Evolutionary conservation across 2,113 vertebrate species (phyloP).

Genomic region (Sigmodon hispidus): DNA sequence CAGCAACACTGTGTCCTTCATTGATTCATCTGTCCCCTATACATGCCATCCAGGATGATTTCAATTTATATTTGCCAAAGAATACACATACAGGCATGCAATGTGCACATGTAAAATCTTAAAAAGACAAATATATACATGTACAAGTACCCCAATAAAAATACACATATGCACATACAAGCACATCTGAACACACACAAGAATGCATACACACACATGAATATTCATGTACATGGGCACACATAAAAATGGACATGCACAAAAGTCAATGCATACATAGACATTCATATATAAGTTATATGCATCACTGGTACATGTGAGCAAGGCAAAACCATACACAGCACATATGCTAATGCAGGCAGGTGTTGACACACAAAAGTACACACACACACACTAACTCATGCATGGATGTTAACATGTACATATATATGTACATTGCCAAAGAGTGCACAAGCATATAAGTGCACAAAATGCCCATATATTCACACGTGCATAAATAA

Average conservation of each 20-base stretch:
- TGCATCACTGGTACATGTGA: background rate
- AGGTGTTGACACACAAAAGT: background rate
- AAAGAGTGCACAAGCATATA: background rate
- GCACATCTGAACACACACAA: background rate
- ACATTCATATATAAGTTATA: background rate
- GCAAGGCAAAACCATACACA: background rate
- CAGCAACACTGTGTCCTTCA: background rate
- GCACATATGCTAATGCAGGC: background rate
- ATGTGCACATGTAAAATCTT: background rate
- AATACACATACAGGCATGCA: background rate
- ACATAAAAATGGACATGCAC: background rate
- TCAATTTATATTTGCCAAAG: background rate
- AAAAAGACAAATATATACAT: background rate
- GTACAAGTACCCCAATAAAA: background rate
- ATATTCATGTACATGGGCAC: background rate
- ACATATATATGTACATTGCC: background rate
- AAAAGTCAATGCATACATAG: background rate
- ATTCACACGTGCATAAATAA: background rate
- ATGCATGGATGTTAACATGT: background rate
- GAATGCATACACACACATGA: background rate
- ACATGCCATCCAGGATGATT: background rate
- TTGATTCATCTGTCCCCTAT: rapidly evolving
- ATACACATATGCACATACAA: background rate
- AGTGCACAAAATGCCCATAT: background rate
- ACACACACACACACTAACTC: background rate